These are phyloP conservation scores for Crocidura indochinensis DNA, from an alignment of 2,797 vertebrate species.

Conservation along the genomic window DNA sequence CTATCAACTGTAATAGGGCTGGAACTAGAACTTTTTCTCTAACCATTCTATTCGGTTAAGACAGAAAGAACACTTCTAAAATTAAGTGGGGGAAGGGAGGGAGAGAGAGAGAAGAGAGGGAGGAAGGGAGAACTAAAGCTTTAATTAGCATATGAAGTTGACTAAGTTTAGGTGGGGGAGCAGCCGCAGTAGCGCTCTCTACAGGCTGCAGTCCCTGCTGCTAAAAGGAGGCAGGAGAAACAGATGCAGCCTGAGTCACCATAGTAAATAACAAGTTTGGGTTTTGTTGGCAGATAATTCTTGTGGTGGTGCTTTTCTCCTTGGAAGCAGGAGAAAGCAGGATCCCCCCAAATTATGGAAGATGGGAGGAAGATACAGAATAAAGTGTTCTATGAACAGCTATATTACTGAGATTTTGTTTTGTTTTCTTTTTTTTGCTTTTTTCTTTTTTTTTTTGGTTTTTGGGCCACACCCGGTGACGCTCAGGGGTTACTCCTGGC, in stretches of 20 bases:
- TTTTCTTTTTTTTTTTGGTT: no score
- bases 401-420: slow-evolving; percentile 12
- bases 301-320: slow-evolving; percentile 51
- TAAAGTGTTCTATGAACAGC: slow-evolving; percentile 10
- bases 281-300: slow-evolving; percentile 25
- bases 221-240: slow-evolving; percentile 9
- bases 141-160: not conserved
- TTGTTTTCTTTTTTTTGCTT: no score
- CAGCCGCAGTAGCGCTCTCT: not conserved
- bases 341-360: slow-evolving; percentile 48
- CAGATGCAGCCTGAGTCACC: not conserved
- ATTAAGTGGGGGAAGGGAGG: not conserved
- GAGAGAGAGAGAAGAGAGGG: not conserved
- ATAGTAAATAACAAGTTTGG: not conserved
- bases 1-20: no score
- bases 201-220: not conserved
- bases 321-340: slow-evolving; percentile 23
- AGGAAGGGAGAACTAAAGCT: slow-evolving; percentile 11
- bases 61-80: no score
- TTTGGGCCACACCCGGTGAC: no score
- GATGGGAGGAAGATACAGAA: not conserved
- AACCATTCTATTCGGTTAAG: no score
- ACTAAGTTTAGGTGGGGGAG: slow-evolving; percentile 67
- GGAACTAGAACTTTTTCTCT: no score
- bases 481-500: no score